phyloP scores from a whole-genome alignment of 2,113 vertebrate genomes.

The Brachyistius frenatus region DNA sequence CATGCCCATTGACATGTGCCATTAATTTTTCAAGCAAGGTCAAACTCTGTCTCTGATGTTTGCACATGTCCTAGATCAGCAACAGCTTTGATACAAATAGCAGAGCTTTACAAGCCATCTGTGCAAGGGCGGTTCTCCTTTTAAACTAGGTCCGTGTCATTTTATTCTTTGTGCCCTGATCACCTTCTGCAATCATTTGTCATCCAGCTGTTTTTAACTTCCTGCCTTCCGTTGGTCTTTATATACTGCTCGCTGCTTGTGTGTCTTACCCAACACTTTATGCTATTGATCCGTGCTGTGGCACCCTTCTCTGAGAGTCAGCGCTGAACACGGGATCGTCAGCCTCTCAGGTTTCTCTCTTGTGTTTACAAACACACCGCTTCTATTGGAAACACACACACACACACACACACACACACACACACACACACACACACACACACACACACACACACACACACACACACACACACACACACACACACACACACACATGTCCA shows the following conservation, averaged over 20 bases:
- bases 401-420: conserved; percentile 8
- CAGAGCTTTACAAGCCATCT: conserved; percentile 12
- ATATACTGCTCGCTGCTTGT: conserved; percentile 39
- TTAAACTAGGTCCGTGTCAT: background rate
- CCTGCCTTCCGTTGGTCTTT: conserved; percentile 42
- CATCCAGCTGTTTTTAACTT: conserved; percentile 48
- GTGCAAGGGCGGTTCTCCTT: conserved; percentile 1
- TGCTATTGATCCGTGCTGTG: conserved; percentile 74
- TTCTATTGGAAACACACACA: conserved; percentile 43
- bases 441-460: conserved; percentile 7
- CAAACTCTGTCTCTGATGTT: conserved; percentile 60
- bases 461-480: background rate
- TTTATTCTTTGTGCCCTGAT: conserved; percentile 29
- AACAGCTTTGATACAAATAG: conserved; percentile 44
- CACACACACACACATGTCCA: conserved; percentile 5
- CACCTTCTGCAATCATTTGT: conserved; percentile 45
- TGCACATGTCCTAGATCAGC: conserved; percentile 40
- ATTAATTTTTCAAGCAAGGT: conserved; percentile 69
- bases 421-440: background rate
- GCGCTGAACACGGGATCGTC: conserved; percentile 63
- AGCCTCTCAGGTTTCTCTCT: conserved; percentile 73
- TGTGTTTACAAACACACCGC: conserved; percentile 79
- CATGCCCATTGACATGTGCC: conserved; percentile 47
- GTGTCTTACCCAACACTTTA: conserved; percentile 62
- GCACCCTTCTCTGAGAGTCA: conserved; percentile 73